Base-by-base conservation (phyloP, 30 jellyfish, hydroid and myxozoan species). In the Aurelia coerulea region DNA sequence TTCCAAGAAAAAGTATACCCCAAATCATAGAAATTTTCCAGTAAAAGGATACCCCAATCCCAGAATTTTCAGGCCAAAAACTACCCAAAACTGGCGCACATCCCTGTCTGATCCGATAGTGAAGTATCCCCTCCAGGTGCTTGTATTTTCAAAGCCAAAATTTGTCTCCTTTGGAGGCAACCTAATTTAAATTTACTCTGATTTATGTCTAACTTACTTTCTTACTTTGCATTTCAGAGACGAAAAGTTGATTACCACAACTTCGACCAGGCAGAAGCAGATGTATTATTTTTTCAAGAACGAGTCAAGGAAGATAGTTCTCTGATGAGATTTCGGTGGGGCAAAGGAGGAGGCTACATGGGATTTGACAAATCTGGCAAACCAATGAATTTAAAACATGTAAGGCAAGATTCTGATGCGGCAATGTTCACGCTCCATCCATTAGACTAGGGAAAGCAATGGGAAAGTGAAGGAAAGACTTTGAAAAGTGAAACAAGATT, bases 351-450 rank as follows among this genome's bases (percentile, higher is more conserved):
- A 6, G 31, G 53, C 2, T 73, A 39, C 19, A 73, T 73, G 62
- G 83, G 83, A 2, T 73, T 73, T 73, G 83, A 73, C n/a, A 42
- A 9, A 17, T 18, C 54, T 10, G 83, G 83, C 13, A 65, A 15
- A 46, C 83, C 83, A n/a, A 41, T 41, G 18, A 39, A 65, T 8
- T 39, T 76, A 10, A 56, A 34, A 17, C 23, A 76, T 32, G 75
- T 53, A n/a, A 10, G 8, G 51, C 12, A 10, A n/a, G 49, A 59
- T 10, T 32, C 85, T 31, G 79, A 34, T 51, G 65, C 82, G 11
- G 63, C 59, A 18, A 62, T 12, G 73, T 62, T 29, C 41, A 35
- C 41, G 29, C 42, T 79, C 18, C 70, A 41, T 77, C 18, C 62
- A 54, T 73, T 46, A 13, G 2, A 46, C 2, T 7, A 46, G 56